phyloP scores from a whole-genome alignment of 2,888 invertebrate genomes.

The Palloptera scutellata region DNA sequence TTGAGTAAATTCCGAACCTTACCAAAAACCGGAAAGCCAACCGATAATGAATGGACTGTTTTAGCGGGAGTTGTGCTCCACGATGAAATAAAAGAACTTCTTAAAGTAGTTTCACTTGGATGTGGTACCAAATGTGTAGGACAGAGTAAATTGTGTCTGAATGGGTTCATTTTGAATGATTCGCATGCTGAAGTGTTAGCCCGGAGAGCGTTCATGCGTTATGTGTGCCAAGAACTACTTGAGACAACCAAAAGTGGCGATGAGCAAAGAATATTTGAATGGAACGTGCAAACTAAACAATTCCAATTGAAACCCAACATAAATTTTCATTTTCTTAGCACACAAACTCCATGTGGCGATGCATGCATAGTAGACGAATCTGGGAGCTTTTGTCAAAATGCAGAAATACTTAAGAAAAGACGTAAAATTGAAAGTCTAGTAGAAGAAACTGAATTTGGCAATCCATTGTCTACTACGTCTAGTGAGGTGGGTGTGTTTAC shows the following conservation, averaged over 20 bases:
- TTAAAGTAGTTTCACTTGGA: slow-evolving; percentile 79
- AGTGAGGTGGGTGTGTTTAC: slow-evolving; percentile 66
- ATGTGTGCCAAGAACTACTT: slow-evolving; percentile 73
- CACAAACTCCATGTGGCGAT: slow-evolving; percentile 93
- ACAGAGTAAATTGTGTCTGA: slow-evolving; percentile 69
- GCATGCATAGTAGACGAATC: slow-evolving; percentile 73
- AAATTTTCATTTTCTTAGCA: slow-evolving; percentile 84
- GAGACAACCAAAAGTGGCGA: slow-evolving; percentile 21
- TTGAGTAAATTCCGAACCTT: slow-evolving; percentile 70
- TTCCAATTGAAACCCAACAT: slow-evolving; percentile 69
- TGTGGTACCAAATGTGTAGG: slow-evolving; percentile 95
- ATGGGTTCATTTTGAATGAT: slow-evolving; percentile 82
- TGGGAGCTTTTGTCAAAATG: background rate
- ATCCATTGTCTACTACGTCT: background rate
- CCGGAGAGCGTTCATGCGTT: slow-evolving; percentile 81
- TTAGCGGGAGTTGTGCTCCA: slow-evolving; percentile 76
- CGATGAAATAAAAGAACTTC: slow-evolving; percentile 55
- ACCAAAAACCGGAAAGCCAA: slow-evolving; percentile 84
- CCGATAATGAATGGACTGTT: slow-evolving; percentile 81
- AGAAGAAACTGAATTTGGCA: no score
- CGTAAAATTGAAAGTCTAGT: no score
- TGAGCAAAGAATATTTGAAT: slow-evolving; percentile 57
- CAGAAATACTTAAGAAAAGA: slow-evolving; percentile 9
- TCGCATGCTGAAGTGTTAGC: slow-evolving; percentile 92
- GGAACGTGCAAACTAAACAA: slow-evolving; percentile 47